These are phyloP conservation scores for Drosophila incognita DNA, from an alignment of 2,888 invertebrate species.

Conservation along the genomic window DNA sequence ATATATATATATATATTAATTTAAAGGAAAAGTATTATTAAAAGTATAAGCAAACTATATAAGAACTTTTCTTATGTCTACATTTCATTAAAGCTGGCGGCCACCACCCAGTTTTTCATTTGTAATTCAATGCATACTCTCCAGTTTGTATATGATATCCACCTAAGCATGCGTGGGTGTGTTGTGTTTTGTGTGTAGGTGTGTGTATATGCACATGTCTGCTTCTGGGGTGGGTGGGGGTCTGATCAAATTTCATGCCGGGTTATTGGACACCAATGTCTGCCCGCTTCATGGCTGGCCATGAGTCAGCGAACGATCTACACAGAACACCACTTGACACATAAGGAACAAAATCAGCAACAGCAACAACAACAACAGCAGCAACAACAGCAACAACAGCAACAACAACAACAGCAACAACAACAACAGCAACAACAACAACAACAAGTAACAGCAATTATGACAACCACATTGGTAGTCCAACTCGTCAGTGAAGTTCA, in stretches of 20 bases:
- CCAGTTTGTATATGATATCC: slow-evolving; percentile 6
- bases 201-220: neutral
- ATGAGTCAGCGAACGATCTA: slow-evolving; percentile 55
- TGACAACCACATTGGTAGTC: slow-evolving; percentile 4
- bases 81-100: neutral
- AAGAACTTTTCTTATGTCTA: neutral
- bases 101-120: neutral
- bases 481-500: slow-evolving; percentile 60
- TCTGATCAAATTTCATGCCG: slow-evolving; percentile 34
- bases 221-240: neutral
- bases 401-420: neutral
- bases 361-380: neutral
- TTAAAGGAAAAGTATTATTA: neutral
- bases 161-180: slow-evolving; percentile 26
- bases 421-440: neutral
- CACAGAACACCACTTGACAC: slow-evolving; percentile 41
- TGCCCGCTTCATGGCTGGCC: slow-evolving; percentile 7
- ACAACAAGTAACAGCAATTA: neutral
- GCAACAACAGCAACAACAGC: neutral
- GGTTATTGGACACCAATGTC: slow-evolving; percentile 43
- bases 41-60: neutral
- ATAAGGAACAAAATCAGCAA: neutral
- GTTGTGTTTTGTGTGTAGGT: neutral
- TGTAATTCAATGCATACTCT: slow-evolving; percentile 15
- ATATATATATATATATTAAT: neutral